Base-by-base conservation (phyloP, 2,797 vertebrate species). In the Loris lydekkerianus region DNA sequence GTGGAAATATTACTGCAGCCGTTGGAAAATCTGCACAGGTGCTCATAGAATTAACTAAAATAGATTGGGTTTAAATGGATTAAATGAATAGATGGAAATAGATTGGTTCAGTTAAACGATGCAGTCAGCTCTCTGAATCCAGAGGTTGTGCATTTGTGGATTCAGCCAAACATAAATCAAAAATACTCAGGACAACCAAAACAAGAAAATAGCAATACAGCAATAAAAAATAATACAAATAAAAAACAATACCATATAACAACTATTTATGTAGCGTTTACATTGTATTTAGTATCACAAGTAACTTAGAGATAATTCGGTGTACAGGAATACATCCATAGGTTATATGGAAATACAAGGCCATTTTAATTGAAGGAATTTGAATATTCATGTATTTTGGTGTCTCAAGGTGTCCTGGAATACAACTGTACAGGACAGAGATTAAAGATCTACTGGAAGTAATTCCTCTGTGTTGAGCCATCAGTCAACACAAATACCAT, bases 21-120 rank as follows among this genome's bases (percentile, higher is more conserved):
- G 77, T 88, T 75, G n/a, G 43, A 83, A 93, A 91, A 93, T 65
- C 27, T 91, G 17, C 56, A 70, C 10, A 43, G 58, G n/a, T 63
- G 15, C 13, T 61, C 21, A 34, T n/a, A 34, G 4, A 37, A 72
- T 67, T 80, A 84, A 86, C 27, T 89, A 43, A 84, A 81, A 70
- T 63, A 88, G 34, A 82, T 46, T 7, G 14, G 3, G 49, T 83
- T 86, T 46, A 70, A 75, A 76, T 72, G 34, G 29, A 46, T 46
- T 46, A 91, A 58, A 63, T n/a, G 20, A 27, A 76, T 34, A 20
- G 46, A 56, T 31, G 18, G 60, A 87, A 27, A 8, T 27, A 60
- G 13, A 76, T 29, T 37, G 13, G 73, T 43, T 82, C 20, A 37
- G 17, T 75, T 89, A 70, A 77, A 65, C 73, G 72, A 60, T n/a